Percentiles rank a stretch among this genome's conserved stretches.
phyloP scores from a whole-genome alignment of 2,888 invertebrate species.

The Drosophila peninsularis region DNA sequence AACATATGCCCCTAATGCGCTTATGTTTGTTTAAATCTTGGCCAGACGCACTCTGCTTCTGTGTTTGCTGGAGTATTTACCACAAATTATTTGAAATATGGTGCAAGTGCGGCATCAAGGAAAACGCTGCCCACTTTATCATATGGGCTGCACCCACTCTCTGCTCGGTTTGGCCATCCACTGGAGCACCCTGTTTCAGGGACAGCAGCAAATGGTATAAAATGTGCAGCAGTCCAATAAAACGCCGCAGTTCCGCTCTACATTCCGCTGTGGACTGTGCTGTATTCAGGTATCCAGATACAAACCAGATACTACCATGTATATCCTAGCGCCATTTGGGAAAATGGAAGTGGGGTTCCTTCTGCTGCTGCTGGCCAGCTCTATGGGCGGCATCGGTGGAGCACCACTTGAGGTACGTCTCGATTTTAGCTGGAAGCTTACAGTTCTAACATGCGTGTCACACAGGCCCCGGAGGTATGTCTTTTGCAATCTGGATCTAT shows the following conservation, averaged over 20 bases:
- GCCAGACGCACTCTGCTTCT: conserved; percentile 46
- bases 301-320: conserved; percentile 18
- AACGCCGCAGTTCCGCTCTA: conserved; percentile 46
- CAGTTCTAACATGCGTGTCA: not conserved
- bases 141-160: conserved; percentile 51
- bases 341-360: conserved; percentile 39
- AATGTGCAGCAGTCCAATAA: conserved; percentile 25
- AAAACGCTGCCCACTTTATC: conserved; percentile 54
- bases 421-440: not conserved
- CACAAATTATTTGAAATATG: conserved; percentile 76
- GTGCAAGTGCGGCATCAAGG: conserved; percentile 68
- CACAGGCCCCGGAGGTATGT: conserved; percentile 42
- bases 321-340: conserved; percentile 27
- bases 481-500: conserved; percentile 35
- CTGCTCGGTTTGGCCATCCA: not conserved
- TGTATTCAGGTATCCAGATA: not conserved
- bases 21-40: conserved; percentile 66
- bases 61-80: conserved; percentile 74
- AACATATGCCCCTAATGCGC: conserved; percentile 67
- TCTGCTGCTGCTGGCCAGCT: conserved; percentile 23
- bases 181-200: conserved; percentile 55
- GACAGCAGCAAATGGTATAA: conserved; percentile 48
- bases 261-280: conserved; percentile 36
- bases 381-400: conserved; percentile 22
- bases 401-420: conserved; percentile 46